Conservation (phyloP, 2,797 vertebrate species). For the Dallia pectoralis region DNA sequence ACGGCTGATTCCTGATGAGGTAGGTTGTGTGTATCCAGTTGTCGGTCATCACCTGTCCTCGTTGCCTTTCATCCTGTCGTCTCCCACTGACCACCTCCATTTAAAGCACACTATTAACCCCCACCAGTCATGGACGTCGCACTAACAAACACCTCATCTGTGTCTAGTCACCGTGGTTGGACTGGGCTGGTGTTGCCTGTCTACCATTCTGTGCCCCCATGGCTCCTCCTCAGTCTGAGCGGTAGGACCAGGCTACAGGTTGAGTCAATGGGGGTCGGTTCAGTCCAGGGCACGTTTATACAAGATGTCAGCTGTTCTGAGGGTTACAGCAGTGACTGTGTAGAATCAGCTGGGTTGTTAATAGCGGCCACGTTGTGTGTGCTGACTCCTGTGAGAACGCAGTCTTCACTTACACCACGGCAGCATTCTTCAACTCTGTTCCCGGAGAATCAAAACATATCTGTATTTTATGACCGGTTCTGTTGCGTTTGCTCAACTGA, state of each 20-base stretch:
- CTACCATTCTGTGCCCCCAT: neutral
- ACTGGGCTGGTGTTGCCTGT: neutral
- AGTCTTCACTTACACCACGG: no score
- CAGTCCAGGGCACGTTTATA: neutral
- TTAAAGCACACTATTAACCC: neutral
- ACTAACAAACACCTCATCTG: neutral
- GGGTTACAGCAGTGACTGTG: neutral
- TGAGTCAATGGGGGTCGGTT: neutral
- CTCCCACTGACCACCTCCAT: neutral
- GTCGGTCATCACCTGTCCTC: neutral
- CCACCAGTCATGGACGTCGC: neutral
- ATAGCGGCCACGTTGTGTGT: no score
- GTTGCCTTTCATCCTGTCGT: neutral
- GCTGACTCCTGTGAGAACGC: no score
- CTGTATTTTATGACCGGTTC: no score
- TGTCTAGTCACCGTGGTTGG: neutral
- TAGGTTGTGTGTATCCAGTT: constrained; percentile 50
- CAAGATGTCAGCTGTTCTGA: neutral
- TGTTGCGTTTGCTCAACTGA: no score
- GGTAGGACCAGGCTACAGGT: neutral
- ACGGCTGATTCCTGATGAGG: constrained; percentile 75
- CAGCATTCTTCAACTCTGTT: no score
- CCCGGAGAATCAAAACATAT: no score
- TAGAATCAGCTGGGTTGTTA: no score
- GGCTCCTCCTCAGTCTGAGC: neutral